Percentiles rank a stretch among this genome's conserved stretches.
phyloP scores from a whole-genome alignment of 2,888 invertebrate genomes.

The Aleiodes leptofemur region DNA sequence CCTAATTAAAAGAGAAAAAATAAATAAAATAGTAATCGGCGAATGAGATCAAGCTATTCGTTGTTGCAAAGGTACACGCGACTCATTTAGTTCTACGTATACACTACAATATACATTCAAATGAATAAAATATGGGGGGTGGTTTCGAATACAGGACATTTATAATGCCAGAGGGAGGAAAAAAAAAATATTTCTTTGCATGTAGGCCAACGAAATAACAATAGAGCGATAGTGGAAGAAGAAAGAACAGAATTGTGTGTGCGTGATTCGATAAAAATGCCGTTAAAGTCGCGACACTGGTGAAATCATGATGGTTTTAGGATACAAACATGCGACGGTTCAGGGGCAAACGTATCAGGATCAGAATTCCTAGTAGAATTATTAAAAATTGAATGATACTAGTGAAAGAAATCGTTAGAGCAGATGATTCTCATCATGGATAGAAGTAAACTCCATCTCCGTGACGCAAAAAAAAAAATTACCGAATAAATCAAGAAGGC shows the following conservation, averaged over 20 bases:
- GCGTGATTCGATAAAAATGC: constrained; percentile 49
- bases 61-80: constrained; percentile 50
- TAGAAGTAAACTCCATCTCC: too few species aligned
- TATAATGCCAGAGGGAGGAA: constrained; percentile 46
- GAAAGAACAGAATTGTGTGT: constrained; percentile 28
- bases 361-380: constrained; percentile 30
- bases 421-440: too few species aligned
- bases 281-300: constrained; percentile 45
- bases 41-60: constrained; percentile 44
- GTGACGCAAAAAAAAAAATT: too few species aligned
- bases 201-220: constrained; percentile 67
- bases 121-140: constrained; percentile 17
- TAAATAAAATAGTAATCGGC: constrained; percentile 21
- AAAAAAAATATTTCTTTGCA: constrained; percentile 66
- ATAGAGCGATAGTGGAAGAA: constrained; percentile 64
- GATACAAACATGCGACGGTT: constrained; percentile 43
- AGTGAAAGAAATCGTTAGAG: too few species aligned
- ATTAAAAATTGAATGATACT: not conserved
- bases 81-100: constrained; percentile 47
- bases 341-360: constrained; percentile 37
- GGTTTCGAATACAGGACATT: constrained; percentile 42
- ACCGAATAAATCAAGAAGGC: too few species aligned
- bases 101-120: constrained; percentile 45
- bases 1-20: constrained; percentile 15
- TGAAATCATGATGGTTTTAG: constrained; percentile 43